These are phyloP conservation scores for Agraylea sexmaculata DNA, from an alignment of 1,140 invertebrate species.

Conservation along the genomic window DNA sequence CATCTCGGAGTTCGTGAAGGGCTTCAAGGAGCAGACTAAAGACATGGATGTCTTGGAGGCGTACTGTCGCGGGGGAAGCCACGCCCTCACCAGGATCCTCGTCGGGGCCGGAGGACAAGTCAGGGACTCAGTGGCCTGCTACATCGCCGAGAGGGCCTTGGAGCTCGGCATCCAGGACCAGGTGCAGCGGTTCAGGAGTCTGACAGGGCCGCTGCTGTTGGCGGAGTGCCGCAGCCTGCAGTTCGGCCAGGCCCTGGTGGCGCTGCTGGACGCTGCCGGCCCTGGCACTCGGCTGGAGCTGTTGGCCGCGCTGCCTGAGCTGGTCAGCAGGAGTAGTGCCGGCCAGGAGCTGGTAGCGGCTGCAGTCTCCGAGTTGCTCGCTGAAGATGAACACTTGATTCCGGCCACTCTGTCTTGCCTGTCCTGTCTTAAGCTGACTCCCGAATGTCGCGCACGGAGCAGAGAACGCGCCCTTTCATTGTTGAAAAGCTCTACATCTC, in stretches of 20 bases:
- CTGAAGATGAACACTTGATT: constrained; percentile 30
- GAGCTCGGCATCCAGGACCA: constrained; percentile 29
- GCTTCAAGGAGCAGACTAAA: constrained; percentile 28
- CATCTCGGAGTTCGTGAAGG: constrained; percentile 26
- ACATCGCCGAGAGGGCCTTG: constrained; percentile 31
- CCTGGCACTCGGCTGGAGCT: constrained; percentile 34
- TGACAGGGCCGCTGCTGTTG: constrained; percentile 31
- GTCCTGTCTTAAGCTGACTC: constrained; percentile 32
- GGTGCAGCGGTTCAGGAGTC: constrained; percentile 31
- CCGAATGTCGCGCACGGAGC: constrained; percentile 29
- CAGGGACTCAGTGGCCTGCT: too few relatives aligned
- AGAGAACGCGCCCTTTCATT: constrained; percentile 33
- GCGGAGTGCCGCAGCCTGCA: constrained; percentile 29
- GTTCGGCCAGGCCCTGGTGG: constrained; percentile 29
- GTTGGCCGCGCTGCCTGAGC: constrained; percentile 37
- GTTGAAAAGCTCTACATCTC: constrained; percentile 27
- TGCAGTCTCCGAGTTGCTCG: constrained; percentile 33
- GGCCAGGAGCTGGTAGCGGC: constrained; percentile 32
- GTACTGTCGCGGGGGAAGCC: constrained; percentile 27
- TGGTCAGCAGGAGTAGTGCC: constrained; percentile 30
- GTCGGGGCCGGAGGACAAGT: too few relatives aligned
- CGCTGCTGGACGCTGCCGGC: constrained; percentile 31
- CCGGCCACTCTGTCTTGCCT: constrained; percentile 36
- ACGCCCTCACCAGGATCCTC: constrained; percentile 29
- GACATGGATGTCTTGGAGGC: constrained; percentile 28